Conservation (phyloP, 53 echinoderm and acorn worm genomes). For the Echinarachnius parma region DNA sequence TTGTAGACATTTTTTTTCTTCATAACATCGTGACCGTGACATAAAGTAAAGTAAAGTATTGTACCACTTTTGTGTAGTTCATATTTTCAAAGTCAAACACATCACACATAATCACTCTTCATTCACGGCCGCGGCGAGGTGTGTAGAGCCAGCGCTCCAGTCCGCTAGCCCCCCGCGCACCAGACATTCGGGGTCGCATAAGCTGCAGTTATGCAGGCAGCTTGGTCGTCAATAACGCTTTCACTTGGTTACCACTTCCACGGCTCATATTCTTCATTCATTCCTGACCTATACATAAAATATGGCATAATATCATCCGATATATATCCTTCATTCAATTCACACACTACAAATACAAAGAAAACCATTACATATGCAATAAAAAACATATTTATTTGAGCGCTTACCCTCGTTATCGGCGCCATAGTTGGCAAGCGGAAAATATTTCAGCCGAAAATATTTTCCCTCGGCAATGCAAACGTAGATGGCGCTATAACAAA, state of each 20-base stretch:
- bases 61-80: too few species aligned
- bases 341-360: too few species aligned
- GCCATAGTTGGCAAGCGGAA: not conserved
- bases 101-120: not conserved
- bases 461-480: not conserved
- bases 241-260: constrained; percentile 11
- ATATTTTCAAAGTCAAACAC: not conserved
- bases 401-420: constrained; percentile 17
- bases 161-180: not conserved
- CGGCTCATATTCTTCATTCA: not conserved
- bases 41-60: too few species aligned
- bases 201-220: too few species aligned
- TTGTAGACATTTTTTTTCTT: too few species aligned
- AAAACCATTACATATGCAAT: too few species aligned
- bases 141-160: not conserved
- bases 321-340: too few species aligned
- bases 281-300: too few species aligned
- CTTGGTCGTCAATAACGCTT: constrained; percentile 18
- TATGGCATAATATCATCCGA: too few species aligned
- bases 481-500: constrained; percentile 1
- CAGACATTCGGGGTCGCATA: not conserved
- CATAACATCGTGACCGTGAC: too few species aligned
- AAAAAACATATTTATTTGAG: too few species aligned
- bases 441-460: not conserved
- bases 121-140: not conserved